Evolutionary conservation across 1,140 invertebrate species (phyloP).

Genomic region (Lutraria rhynchaena): DNA sequence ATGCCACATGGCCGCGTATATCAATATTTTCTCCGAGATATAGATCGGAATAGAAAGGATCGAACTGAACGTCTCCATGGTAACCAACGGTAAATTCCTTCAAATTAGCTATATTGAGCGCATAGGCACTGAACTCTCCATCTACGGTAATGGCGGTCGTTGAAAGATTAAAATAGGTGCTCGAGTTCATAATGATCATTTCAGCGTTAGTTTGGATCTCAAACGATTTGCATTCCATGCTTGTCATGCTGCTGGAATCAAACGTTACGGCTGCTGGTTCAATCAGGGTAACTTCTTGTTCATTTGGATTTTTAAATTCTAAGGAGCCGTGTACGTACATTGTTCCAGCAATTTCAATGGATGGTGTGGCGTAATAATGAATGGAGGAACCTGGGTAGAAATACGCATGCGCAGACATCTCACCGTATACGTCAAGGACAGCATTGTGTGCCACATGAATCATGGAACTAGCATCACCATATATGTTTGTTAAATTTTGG

Average conservation of each 20-base stretch:
- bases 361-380: slow-evolving; percentile 26
- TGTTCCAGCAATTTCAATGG: slow-evolving; percentile 46
- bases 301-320: slow-evolving; percentile 52
- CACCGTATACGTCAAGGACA: slow-evolving; percentile 45
- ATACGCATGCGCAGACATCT: slow-evolving; percentile 60
- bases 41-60: slow-evolving; percentile 60
- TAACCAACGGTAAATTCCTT: slow-evolving; percentile 61
- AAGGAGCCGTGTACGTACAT: slow-evolving; percentile 54
- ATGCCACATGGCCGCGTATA: slow-evolving; percentile 58
- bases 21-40: slow-evolving; percentile 62
- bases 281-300: slow-evolving; percentile 49
- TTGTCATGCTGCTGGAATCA: slow-evolving; percentile 18
- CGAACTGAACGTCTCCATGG: slow-evolving; percentile 57
- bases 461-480: slow-evolving; percentile 60
- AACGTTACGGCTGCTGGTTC: slow-evolving; percentile 31
- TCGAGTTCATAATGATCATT: slow-evolving; percentile 9
- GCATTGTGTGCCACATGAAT: slow-evolving; percentile 54
- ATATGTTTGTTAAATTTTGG: slow-evolving; percentile 52
- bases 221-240: neutral
- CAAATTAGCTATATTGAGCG: neutral
- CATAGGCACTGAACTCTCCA: slow-evolving; percentile 50
- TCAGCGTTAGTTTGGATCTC: slow-evolving; percentile 8
- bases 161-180: slow-evolving; percentile 36
- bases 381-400: slow-evolving; percentile 52
- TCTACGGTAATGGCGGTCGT: slow-evolving; percentile 44